These are phyloP conservation scores for Micrasema longulum DNA, from an alignment of 1,140 invertebrate species.

Conservation along the genomic window DNA sequence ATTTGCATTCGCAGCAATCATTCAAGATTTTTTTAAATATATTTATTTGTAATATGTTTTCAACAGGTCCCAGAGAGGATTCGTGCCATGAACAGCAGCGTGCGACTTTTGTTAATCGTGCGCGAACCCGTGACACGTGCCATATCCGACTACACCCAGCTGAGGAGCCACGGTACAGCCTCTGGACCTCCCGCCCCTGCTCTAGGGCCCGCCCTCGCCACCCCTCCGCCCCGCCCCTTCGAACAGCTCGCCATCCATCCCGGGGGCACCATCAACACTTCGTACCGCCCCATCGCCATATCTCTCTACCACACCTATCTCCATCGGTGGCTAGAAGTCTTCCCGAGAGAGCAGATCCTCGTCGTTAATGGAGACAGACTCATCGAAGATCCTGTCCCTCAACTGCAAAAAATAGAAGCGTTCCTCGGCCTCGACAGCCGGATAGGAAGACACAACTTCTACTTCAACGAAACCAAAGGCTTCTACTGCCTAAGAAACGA, in stretches of 20 bases:
- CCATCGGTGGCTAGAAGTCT: constrained; percentile 87
- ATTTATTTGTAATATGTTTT: too few relatives aligned
- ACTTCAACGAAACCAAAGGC: constrained; percentile 96
- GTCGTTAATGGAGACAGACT: constrained; percentile 96
- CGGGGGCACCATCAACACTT: constrained; percentile 86
- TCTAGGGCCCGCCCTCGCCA: constrained; percentile 53
- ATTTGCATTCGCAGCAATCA: too few relatives aligned
- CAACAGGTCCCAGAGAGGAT: constrained; percentile 85
- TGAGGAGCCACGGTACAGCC: constrained; percentile 80
- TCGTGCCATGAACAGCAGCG: constrained; percentile 91
- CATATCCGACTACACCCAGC: constrained; percentile 96
- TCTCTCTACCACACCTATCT: constrained; percentile 89
- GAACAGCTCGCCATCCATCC: constrained; percentile 84
- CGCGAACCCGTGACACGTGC: constrained; percentile 94
- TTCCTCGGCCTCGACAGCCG: constrained; percentile 85
- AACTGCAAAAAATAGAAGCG: constrained; percentile 87
- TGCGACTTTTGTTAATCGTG: constrained; percentile 94
- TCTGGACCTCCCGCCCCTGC: constrained; percentile 68
- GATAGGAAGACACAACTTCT: constrained; percentile 89
- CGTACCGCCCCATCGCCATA: constrained; percentile 83
- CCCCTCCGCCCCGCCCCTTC: constrained; percentile 72
- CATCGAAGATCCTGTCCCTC: constrained; percentile 93
- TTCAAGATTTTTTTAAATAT: too few relatives aligned
- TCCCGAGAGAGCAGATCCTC: constrained; percentile 90
- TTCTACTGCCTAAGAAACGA: constrained; percentile 95